A percentile compares a stretch with the other conserved stretches of the same genome.
Evolutionary conservation across 2,113 vertebrate species (phyloP).

Genomic region (Oreotrochilus melanogaster): DNA sequence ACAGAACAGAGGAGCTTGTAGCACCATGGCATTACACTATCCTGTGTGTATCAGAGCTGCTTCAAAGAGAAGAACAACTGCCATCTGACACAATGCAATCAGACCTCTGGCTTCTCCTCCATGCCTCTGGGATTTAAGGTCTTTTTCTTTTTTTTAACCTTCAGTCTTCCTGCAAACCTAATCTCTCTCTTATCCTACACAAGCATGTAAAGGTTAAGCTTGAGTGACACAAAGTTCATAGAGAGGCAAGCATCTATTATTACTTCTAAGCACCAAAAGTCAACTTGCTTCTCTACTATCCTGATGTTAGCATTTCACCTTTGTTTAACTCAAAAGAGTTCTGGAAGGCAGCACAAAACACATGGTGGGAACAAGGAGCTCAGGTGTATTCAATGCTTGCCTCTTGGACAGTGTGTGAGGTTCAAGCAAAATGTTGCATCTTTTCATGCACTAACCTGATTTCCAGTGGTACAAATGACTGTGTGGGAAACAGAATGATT

Average conservation of each 20-base stretch:
- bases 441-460: not conserved
- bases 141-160: constrained; percentile 6
- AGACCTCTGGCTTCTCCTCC: constrained; percentile 38
- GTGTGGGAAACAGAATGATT: not conserved
- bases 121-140: constrained; percentile 32
- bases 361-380: not conserved
- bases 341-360: not conserved
- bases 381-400: not conserved
- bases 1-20: constrained; percentile 6
- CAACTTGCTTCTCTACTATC: not conserved
- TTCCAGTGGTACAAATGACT: not conserved
- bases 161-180: constrained; percentile 18
- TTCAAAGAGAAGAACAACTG: constrained; percentile 24
- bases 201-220: constrained; percentile 57
- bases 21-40: not conserved
- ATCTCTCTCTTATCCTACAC: constrained; percentile 46
- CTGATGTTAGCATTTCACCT: not conserved
- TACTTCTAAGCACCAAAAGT: constrained; percentile 31
- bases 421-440: not conserved
- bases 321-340: constrained; percentile 3
- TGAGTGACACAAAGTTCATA: constrained; percentile 53
- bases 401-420: not conserved
- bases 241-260: constrained; percentile 23
- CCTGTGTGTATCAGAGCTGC: not conserved
- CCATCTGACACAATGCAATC: constrained; percentile 22